Base-by-base conservation (phyloP, 1,140 invertebrate species). In the Cepaea nemoralis region DNA sequence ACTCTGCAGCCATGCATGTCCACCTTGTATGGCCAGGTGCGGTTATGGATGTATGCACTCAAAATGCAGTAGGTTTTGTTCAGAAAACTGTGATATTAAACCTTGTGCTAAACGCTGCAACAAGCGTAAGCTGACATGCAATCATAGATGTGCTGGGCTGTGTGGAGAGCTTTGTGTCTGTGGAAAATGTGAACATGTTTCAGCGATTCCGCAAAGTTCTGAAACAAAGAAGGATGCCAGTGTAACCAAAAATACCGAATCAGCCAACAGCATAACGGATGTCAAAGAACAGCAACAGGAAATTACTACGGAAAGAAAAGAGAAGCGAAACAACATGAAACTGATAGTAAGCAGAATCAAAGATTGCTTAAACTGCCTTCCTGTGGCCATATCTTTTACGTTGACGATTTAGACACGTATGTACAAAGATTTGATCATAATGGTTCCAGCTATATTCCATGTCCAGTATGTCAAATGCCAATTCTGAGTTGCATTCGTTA, bases 141-240 rank as follows among this genome's bases (percentile, higher is more conserved):
- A 92, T 39, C 95, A 95, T 88, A 86, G 27, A 35, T 95, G 95
- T 88, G 89, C 92, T 50, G 92, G 83, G 0, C 37, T 91, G 0
- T 95, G 95, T 90, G 91, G 92, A 39, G 95, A 95, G 93, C 88
- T 93, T 91, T 89, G 92, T 88, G 93, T 83, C 24, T 80, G 77
- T 33, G 66, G 31, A 39, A 40, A 16, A 10, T 82, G 81, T 45
- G 76, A 79, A 1, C 63, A 42, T 45, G 37, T 71, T 45, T 45
- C 42, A 10, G n/a, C 31, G 37, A 69, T 69, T 33, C 12, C 19
- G 14, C 6, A 14, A 8, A 33, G 3, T 31, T 16, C 8, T 69
- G 31, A 39, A 10, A 69, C 37, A 39, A 3, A 5, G 8, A 10
- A 33, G 14, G n/a, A 31, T 16, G 22, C 6, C 3, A 14, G 37